Evolutionary conservation across 2,888 invertebrate genomes (phyloP), one percentile per base, ranked within the genome.

Genomic region (Amiota mariae): DNA sequence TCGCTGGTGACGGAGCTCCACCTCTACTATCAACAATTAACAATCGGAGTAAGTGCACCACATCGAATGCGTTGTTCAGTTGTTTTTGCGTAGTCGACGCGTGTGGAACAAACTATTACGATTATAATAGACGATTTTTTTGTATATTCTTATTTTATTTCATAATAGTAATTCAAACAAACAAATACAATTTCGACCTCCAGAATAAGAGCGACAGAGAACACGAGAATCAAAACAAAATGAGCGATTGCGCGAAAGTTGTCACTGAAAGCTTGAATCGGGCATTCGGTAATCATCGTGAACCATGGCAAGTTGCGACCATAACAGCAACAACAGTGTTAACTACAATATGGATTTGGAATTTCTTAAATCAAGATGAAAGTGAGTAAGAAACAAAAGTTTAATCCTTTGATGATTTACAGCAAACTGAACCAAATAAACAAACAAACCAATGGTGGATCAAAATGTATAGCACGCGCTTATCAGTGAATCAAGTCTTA

Each of bases 291-390:
- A 92, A 92, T 73, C 36, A 36, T 36, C 93, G 92, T 85, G 95
- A 96, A 89, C 94, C 96, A 85, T 96, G 95, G 96, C 94, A 96
- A 90, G 93, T 96, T 75, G 94, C 93, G 1, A 92, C 94, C 0
- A 92, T 95, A 79, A 96, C 96, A 1, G 93, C 95, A 11, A 92
- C 94, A 1, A 93, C 94, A 0, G 93, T 96, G 1, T 90, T 96
- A 1, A 91, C 93, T 0, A 84, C 93, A 11, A 92, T 95, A 12
- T 96, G 95, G 94, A 87, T 95, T 1, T 95, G 94, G 90, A 93
- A 93, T 80, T 92, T 95, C 74, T 88, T 95, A 73, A 93, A 92
- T 89, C 93, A 94, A 78, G 92, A 93, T 88, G 95, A 95, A 89
- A 91, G 95, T 95, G 90, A 92, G 93, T 90, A 6, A 2, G 24